phyloP scores from a whole-genome alignment of 2,113 vertebrate genomes.

The Heterochromis multidens region DNA sequence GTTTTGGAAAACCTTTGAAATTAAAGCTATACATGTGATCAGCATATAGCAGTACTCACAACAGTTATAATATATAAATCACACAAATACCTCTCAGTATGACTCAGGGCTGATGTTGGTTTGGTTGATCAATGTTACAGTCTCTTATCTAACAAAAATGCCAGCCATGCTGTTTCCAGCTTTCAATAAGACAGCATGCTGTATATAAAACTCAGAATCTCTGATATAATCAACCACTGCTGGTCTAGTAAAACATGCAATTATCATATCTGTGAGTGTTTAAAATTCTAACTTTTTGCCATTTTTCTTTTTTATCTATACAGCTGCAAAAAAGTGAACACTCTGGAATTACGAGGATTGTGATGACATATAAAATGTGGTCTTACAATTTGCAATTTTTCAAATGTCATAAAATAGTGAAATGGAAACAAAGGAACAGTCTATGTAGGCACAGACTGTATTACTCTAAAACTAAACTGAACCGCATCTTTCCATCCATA shows the following conservation, averaged over 20 bases:
- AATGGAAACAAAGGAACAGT: too few species aligned
- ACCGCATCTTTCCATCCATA: too few species aligned
- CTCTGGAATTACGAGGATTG: accelerated
- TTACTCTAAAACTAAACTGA: too few species aligned
- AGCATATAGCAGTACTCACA: accelerated
- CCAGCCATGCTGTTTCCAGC: not conserved
- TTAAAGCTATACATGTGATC: not conserved
- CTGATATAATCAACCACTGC: too few species aligned
- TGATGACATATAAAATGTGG: not conserved
- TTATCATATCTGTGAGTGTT: too few species aligned
- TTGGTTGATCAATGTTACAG: not conserved
- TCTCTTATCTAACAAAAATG: not conserved
- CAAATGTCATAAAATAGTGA: too few species aligned
- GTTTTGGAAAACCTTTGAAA: not conserved
- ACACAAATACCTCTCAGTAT: not conserved
- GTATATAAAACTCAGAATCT: too few species aligned
- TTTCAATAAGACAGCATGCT: too few species aligned
- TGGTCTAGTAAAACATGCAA: too few species aligned
- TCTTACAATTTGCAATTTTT: not conserved
- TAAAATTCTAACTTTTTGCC: too few species aligned
- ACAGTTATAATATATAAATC: not conserved
- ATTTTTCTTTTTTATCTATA: too few species aligned
- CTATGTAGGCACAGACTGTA: too few species aligned
- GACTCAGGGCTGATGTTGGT: not conserved
- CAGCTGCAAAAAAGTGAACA: not conserved